Conservation (phyloP, 2,797 vertebrate species). For the Sebastes matsubarae region DNA sequence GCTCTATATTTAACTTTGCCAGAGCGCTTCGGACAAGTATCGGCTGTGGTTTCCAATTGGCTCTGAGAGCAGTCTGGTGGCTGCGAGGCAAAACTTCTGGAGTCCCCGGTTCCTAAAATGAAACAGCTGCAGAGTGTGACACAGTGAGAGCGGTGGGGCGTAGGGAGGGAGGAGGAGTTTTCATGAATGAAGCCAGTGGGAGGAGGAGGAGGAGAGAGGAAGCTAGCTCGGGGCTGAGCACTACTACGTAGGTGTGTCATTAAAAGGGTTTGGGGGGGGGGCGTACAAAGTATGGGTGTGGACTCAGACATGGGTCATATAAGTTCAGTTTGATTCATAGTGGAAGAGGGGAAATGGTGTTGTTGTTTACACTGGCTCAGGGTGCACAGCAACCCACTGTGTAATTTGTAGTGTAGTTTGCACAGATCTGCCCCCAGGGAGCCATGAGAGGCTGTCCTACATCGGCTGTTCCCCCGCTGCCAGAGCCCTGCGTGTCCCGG, state of each 20-base stretch:
- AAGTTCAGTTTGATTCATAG: conserved; percentile 74
- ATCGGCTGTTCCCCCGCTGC: conserved; percentile 40
- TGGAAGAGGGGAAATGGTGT: conserved; percentile 61
- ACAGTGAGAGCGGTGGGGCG: conserved; percentile 50
- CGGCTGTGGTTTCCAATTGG: conserved; percentile 80
- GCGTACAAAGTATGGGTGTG: conserved; percentile 67
- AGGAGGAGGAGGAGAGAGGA: conserved; percentile 59
- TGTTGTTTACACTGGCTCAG: conserved; percentile 78
- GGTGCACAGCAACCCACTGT: conserved; percentile 78
- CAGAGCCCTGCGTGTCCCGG: conserved; percentile 53
- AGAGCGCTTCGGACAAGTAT: conserved; percentile 77
- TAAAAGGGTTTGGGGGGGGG: conserved; percentile 43
- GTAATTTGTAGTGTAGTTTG: conserved; percentile 80
- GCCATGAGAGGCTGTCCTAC: conserved; percentile 67
- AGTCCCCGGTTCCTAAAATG: conserved; percentile 84
- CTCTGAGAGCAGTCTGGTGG: conserved; percentile 80
- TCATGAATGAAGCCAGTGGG: conserved; percentile 80
- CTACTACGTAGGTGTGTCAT: conserved; percentile 76
- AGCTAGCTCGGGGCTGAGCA: conserved; percentile 51
- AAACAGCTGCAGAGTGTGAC: conserved; percentile 83
- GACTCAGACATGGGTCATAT: conserved; percentile 69
- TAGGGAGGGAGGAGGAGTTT: conserved; percentile 69
- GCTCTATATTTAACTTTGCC: conserved; percentile 85
- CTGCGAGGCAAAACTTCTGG: conserved; percentile 81
- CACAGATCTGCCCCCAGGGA: conserved; percentile 75